A percentile compares a stretch with the other conserved stretches of the same genome.
Evolutionary conservation across 2,797 vertebrate genomes (phyloP).

Genomic region (Enteromius mattozi): DNA sequence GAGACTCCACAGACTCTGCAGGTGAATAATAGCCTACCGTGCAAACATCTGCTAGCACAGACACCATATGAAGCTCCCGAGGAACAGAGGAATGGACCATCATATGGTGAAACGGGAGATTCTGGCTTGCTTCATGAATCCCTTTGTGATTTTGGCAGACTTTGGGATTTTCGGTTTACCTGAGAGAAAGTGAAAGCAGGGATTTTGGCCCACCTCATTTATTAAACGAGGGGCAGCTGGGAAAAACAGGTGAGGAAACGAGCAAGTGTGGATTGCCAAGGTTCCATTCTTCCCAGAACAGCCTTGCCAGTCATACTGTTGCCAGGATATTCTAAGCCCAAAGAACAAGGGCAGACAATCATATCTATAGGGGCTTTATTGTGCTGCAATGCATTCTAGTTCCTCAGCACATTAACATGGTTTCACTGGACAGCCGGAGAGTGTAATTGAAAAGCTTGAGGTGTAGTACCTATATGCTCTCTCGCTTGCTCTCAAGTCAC

Average conservation of each 20-base stretch:
- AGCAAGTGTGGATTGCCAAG: constrained; percentile 30
- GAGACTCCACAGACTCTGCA: not conserved
- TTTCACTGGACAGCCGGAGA: not conserved
- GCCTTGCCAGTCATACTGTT: constrained; percentile 2
- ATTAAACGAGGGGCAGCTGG: constrained; percentile 65
- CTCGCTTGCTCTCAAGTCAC: constrained; percentile 41
- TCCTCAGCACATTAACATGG: constrained; percentile 19
- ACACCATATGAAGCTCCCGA: constrained; percentile 46
- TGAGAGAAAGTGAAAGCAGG: constrained; percentile 37
- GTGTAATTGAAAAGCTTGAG: constrained; percentile 45
- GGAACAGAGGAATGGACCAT: not conserved
- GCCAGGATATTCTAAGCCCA: not conserved
- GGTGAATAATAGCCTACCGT: not conserved
- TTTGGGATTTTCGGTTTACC: not conserved
- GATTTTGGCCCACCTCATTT: constrained; percentile 18
- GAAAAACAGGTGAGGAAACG: constrained; percentile 58
- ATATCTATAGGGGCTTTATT: not conserved
- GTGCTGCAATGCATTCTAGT: not conserved
- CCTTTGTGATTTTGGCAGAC: constrained; percentile 22
- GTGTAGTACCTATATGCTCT: not conserved
- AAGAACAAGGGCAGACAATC: constrained; percentile 1
- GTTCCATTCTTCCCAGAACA: not conserved
- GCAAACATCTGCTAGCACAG: constrained; percentile 45
- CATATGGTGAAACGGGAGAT: constrained; percentile 8
- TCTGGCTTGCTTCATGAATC: not conserved